Conservation (phyloP, 2,113 vertebrate species). For the Cacatua alba region DNA sequence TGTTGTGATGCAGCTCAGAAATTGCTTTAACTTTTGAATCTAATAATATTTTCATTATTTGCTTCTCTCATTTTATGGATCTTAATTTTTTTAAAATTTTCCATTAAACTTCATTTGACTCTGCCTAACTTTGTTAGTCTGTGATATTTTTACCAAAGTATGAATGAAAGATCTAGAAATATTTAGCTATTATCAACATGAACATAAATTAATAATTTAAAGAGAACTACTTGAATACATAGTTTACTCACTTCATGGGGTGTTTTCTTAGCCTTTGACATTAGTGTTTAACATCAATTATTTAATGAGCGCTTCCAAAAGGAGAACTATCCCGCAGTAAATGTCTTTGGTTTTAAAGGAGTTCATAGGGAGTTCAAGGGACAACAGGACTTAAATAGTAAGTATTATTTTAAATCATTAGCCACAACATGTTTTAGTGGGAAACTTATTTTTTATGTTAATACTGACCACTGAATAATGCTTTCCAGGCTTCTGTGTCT, state of each 20-base stretch:
- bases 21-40: neutral
- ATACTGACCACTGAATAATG: neutral
- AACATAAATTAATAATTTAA: neutral
- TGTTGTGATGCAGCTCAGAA: neutral
- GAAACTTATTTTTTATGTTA: neutral
- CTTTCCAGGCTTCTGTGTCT: neutral
- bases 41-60: neutral
- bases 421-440: neutral
- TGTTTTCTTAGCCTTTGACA: slow-evolving; percentile 29
- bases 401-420: neutral
- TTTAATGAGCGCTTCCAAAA: neutral
- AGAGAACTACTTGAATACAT: neutral
- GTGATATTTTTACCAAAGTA: neutral
- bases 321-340: neutral
- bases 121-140: neutral
- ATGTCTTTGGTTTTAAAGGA: neutral
- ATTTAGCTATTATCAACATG: neutral
- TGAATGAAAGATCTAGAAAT: neutral
- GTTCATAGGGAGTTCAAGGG: neutral
- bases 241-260: neutral
- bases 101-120: neutral
- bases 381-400: neutral
- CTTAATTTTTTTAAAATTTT: neutral
- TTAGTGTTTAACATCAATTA: neutral
- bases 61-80: neutral